Conservation (phyloP, 2,888 invertebrate species). For the Piscicola geometra region DNA sequence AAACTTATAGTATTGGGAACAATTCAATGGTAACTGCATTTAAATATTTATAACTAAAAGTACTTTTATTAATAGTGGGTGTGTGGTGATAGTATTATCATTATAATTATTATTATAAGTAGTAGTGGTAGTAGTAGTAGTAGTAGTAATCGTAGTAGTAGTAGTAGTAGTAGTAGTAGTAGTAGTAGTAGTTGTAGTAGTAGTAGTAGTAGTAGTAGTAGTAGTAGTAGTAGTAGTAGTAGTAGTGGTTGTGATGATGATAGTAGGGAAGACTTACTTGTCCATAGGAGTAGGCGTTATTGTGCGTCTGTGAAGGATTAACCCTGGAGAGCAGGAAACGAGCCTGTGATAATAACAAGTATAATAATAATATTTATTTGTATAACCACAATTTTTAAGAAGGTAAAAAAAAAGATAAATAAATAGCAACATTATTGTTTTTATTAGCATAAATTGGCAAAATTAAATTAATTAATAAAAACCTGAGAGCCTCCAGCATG, state of each 20-base stretch:
- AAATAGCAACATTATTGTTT: background rate
- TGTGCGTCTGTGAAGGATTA: slow-evolving; percentile 99
- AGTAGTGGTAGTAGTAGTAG: too few relatives aligned
- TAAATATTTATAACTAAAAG: too few relatives aligned
- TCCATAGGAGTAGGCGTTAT: slow-evolving; percentile 89
- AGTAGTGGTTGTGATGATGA: too few relatives aligned
- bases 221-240: background rate
- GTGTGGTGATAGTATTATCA: too few relatives aligned
- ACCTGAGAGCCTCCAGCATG: slow-evolving; percentile 96
- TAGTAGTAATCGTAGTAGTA: too few relatives aligned
- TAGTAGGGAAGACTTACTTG: slow-evolving; percentile 48
- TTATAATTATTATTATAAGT: too few relatives aligned
- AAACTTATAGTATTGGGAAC: too few relatives aligned
- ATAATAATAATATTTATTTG: background rate
- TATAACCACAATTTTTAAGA: background rate
- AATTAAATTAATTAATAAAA: slow-evolving; percentile 30
- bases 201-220: background rate
- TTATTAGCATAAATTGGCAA: background rate
- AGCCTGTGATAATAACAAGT: slow-evolving; percentile 62
- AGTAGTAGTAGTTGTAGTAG: background rate
- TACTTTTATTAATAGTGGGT: too few relatives aligned
- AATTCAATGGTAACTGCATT: too few relatives aligned
- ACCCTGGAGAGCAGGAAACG: slow-evolving; percentile 96
- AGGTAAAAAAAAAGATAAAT: slow-evolving; percentile 3
- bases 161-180: slow-evolving; percentile 3